Percentiles rank a stretch among this genome's conserved stretches.
These are phyloP conservation scores for Ypsolopha sequella DNA, from an alignment of 2,888 invertebrate species.

Conservation along the genomic window DNA sequence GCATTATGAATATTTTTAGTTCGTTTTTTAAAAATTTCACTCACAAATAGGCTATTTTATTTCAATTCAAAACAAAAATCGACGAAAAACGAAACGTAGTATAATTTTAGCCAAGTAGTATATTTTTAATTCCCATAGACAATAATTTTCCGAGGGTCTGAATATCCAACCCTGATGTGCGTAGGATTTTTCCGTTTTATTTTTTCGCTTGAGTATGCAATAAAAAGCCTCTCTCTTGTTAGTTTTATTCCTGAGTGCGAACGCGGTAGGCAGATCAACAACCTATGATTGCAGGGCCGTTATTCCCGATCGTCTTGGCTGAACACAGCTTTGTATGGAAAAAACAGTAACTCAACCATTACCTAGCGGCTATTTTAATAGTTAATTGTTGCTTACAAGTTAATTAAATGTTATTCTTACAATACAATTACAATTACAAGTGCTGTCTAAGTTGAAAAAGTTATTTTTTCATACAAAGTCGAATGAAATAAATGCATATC, in stretches of 20 bases:
- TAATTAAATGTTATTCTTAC: neutral
- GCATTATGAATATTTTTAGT: too few relatives aligned
- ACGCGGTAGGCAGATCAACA: conserved; percentile 63
- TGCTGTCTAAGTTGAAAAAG: neutral
- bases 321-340: conserved; percentile 43
- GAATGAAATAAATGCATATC: neutral
- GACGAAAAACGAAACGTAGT: too few relatives aligned
- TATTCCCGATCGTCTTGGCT: conserved; percentile 55
- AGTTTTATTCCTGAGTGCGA: conserved; percentile 39
- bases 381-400: neutral
- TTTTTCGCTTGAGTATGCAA: neutral
- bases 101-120: too few relatives aligned
- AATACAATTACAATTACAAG: neutral
- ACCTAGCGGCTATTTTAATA: conserved; percentile 1
- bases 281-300: conserved; percentile 70
- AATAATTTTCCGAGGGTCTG: too few relatives aligned
- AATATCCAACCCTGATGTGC: too few relatives aligned
- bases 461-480: neutral
- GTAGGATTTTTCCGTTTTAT: neutral
- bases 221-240: conserved; percentile 11
- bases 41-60: too few relatives aligned
- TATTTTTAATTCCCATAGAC: too few relatives aligned
- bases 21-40: too few relatives aligned
- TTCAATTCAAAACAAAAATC: too few relatives aligned
- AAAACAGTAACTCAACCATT: conserved; percentile 20